Evolutionary conservation across 2,888 invertebrate genomes (phyloP), one percentile per base, ranked within the genome.

Genomic region (Drosophila infuscata): DNA sequence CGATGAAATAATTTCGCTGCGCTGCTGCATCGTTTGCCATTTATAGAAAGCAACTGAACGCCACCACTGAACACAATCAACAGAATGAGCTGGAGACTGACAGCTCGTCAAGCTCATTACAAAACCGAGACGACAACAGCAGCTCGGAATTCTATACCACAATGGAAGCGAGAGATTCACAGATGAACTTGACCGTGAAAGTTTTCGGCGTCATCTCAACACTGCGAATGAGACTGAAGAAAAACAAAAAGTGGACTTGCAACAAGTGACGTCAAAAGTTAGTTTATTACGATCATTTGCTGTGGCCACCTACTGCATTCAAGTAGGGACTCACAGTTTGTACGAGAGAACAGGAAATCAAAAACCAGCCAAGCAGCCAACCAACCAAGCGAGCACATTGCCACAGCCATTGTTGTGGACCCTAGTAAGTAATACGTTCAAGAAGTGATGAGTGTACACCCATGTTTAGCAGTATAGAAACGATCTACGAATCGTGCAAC

Each of bases 101-200:
- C 43, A 56, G 57, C 70, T 62, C 61, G 58, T n/a, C 48, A 35
- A 46, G 30, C 67, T 61, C 66, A 66, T 73, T 61, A 66, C 66
- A 77, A 77, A 67, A 54, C 63, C 66, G 60, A 59, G 48, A 32
- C 38, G 56, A 64, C 61, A 68, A 61, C 38, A 57, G 48, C 64
- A 69, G 61, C 74, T 74, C 56, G 80, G 74, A 80, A 80, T 80
- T 80, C 81, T 80, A 80, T 79, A 79, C 59, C 60, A 76, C 86
- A 88, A 82, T 83, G 79, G 61, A 64, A 56, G 61, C 67, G 54
- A 53, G 76, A 74, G 70, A 59, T 60, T 58, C 76, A 54, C 57
- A 80, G 80, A 86, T 91, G 91, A 91, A 91, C 91, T 91, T 91
- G 91, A 91, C 91, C 91, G 89, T 91, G 91, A 91, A 91, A 91